Evolutionary conservation across 2,797 vertebrate genomes (phyloP), one percentile per base, ranked within the genome.

Genomic region (Rhinoraja longicauda): DNA sequence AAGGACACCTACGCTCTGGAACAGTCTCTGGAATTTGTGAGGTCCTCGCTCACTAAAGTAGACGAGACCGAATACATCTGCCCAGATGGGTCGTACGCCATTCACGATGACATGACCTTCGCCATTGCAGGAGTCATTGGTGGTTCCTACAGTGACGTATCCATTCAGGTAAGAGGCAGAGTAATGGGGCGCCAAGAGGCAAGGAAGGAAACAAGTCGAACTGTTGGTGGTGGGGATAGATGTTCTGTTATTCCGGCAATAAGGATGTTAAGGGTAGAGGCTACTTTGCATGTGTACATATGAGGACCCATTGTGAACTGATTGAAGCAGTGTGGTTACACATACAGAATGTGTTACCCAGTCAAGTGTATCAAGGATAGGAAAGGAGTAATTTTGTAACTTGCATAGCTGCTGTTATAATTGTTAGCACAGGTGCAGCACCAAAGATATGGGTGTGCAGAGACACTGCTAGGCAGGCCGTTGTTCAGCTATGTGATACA

Each of bases 1-100:
- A 99, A 99, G 95, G 99, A 99, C 96, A 99, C 98, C 0, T 98
- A 99, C 0, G 99, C 98, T 59, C 96, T 99, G 81, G 99, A 99
- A 95, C 99, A 99, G 96, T 98, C 98, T 0, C 96, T 99, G 0
- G 99, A 99, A 94, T 98, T 99, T 0, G 99, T 99, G 93, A 97
- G 99, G 0, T 98, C 99, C 29, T 99, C 98, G 0, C 97, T 99
- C 78, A 99, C 98, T 93, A 97, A 97, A 93, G 98, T 98, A 36
- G 98, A 99, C 0, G 98, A 99, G 93, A 98, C 98, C 0, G 98
- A 98, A 93, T 99, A 99, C 95, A 97, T 99, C 94, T 99, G 99
- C 94, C 98, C 99, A 0, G 99, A 99, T 0, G 99, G 99, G 92
- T 99, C 99, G 92, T 98, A 98, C 0, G 98, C 99, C 0, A 96